A percentile compares a stretch with the other conserved stretches of the same genome.
These are phyloP conservation scores for Crax fasciolata DNA, from an alignment of 2,797 vertebrate species.

Conservation along the genomic window DNA sequence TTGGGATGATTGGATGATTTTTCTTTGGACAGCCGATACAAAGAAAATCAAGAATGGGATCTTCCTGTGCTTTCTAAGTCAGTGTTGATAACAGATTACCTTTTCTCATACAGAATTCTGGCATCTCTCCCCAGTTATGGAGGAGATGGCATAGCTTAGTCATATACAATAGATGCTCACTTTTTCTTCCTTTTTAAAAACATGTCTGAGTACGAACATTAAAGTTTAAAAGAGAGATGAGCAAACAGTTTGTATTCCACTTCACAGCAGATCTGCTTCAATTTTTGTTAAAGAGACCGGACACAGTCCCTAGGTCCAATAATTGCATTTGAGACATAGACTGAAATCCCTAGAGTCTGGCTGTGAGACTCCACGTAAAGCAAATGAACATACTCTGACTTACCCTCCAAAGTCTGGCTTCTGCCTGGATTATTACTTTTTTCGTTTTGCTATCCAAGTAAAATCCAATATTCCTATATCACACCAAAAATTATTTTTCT, in stretches of 20 bases:
- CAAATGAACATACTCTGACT: neutral
- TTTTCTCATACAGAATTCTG: neutral
- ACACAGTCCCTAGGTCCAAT: neutral
- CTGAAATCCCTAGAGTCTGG: neutral
- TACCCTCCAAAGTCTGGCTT: neutral
- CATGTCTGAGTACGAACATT: neutral
- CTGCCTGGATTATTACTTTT: neutral
- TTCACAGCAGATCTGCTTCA: neutral
- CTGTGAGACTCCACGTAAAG: neutral
- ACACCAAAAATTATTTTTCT: neutral
- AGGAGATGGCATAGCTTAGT: neutral
- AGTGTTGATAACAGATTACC: neutral
- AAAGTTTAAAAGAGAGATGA: neutral
- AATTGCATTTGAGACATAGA: neutral
- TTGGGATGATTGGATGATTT: neutral
- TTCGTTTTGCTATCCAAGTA: neutral
- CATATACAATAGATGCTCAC: neutral
- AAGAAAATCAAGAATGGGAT: neutral
- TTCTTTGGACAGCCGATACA: neutral
- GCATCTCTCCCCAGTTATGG: neutral
- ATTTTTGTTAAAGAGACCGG: neutral
- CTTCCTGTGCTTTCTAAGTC: neutral
- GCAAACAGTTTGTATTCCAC: neutral
- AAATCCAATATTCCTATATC: neutral
- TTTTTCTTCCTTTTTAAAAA: neutral